Percentiles rank a stretch among this genome's conserved stretches.
Conservation (phyloP, 1,140 invertebrate species). For the Capitella teleta region DNA sequence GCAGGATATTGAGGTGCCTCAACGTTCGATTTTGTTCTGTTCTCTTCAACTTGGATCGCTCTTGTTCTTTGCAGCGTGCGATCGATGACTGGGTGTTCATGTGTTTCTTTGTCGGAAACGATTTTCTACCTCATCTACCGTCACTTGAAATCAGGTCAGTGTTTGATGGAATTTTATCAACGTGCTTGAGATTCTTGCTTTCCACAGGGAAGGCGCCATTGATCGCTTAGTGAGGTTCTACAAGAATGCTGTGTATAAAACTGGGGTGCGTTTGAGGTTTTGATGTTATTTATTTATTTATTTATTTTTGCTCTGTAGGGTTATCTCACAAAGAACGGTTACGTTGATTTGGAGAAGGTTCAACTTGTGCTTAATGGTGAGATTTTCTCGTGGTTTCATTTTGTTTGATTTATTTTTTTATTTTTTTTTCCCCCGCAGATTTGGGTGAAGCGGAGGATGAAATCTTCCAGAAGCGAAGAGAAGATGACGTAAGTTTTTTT, state of each 20-base stretch:
- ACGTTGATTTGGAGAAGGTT: conserved; percentile 81
- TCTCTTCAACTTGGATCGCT: not conserved
- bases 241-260: conserved; percentile 89
- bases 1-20: conserved; percentile 49
- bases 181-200: conserved; percentile 3
- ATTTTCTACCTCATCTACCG: conserved; percentile 96
- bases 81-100: conserved; percentile 99
- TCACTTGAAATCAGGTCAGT: conserved; percentile 76
- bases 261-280: too few species aligned
- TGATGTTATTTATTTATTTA: conserved; percentile 18
- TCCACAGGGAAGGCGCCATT: conserved; percentile 78
- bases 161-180: not conserved
- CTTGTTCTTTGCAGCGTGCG: conserved; percentile 25
- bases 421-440: too few species aligned
- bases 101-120: conserved; percentile 99
- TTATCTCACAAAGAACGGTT: conserved; percentile 89
- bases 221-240: conserved; percentile 88
- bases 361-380: conserved; percentile 48
- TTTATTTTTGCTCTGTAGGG: conserved; percentile 49
- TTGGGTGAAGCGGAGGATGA: conserved; percentile 91
- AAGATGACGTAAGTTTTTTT: conserved; percentile 68
- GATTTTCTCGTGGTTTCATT: not conserved
- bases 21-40: not conserved
- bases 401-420: not conserved
- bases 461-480: conserved; percentile 83